A percentile compares a stretch with the other conserved stretches of the same genome.
phyloP scores from a whole-genome alignment of 1,140 invertebrate genomes.

The Eufriesea mexicana region DNA sequence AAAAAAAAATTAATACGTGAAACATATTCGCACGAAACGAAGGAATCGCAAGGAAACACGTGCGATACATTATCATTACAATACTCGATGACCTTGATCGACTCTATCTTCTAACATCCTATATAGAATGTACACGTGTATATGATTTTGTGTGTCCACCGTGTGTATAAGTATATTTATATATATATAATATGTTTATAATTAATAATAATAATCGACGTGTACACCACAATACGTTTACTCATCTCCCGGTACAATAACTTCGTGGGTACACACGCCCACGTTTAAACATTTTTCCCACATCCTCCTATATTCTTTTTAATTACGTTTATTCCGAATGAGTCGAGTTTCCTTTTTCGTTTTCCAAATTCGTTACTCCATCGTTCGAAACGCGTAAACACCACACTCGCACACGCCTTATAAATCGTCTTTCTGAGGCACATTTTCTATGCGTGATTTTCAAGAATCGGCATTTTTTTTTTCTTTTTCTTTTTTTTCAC shows the following conservation, averaged over 20 bases:
- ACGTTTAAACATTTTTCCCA: background rate
- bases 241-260: background rate
- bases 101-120: constrained; percentile 14
- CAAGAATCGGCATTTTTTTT: background rate
- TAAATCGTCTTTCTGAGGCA: constrained; percentile 46
- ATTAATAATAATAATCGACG: constrained; percentile 21
- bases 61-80: constrained; percentile 5
- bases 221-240: background rate
- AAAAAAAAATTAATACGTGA: background rate
- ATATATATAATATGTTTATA: background rate
- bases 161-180: constrained; percentile 13
- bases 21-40: background rate
- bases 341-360: background rate
- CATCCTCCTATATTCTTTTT: no score
- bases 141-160: constrained; percentile 2
- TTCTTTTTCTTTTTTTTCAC: background rate
- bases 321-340: background rate
- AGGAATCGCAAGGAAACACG: background rate
- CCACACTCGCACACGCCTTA: constrained; percentile 17
- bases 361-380: background rate
- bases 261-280: background rate
- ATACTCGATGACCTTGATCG: constrained; percentile 25
- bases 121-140: constrained; percentile 16
- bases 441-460: constrained; percentile 36
- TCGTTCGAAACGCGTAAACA: constrained; percentile 26